phyloP scores from a whole-genome alignment of 1,140 invertebrate genomes.

The Parasteatoda tepidariorum region DNA sequence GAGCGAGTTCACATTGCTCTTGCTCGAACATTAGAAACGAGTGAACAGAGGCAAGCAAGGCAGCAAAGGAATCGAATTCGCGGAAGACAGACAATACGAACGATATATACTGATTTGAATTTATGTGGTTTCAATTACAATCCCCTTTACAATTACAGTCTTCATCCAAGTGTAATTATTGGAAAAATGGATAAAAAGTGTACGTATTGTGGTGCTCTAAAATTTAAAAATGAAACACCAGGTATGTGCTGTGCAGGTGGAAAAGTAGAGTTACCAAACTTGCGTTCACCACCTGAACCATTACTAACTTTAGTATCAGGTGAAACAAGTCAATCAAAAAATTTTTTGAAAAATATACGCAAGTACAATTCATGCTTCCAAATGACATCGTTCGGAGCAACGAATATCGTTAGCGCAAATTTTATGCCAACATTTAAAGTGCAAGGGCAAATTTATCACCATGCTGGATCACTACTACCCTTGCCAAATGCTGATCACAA shows the following conservation, averaged over 20 bases:
- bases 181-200: conserved; percentile 26
- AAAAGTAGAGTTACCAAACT: conserved; percentile 66
- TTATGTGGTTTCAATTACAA: conserved; percentile 36
- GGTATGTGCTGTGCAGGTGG: conserved; percentile 68
- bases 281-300: conserved; percentile 62
- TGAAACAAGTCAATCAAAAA: conserved; percentile 4
- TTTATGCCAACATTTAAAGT: background rate
- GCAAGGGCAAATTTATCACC: background rate
- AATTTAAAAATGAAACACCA: conserved; percentile 67
- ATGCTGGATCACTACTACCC: conserved; percentile 1
- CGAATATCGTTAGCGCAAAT: conserved; percentile 49
- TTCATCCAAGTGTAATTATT: conserved; percentile 30
- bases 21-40: conserved; percentile 34
- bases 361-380: conserved; percentile 68
- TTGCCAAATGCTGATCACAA: conserved; percentile 9
- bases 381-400: conserved; percentile 65
- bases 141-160: conserved; percentile 9
- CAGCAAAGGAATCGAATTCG: conserved; percentile 44
- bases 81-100: conserved; percentile 10
- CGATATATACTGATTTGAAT: conserved; percentile 38
- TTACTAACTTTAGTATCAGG: conserved; percentile 29
- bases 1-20: conserved; percentile 12
- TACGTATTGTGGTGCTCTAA: conserved; percentile 55
- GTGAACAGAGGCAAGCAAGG: conserved; percentile 23
- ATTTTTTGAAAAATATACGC: conserved; percentile 63